Base-by-base conservation (phyloP, 2,797 vertebrate genomes). In the Rhinichthys osculus region DNA sequence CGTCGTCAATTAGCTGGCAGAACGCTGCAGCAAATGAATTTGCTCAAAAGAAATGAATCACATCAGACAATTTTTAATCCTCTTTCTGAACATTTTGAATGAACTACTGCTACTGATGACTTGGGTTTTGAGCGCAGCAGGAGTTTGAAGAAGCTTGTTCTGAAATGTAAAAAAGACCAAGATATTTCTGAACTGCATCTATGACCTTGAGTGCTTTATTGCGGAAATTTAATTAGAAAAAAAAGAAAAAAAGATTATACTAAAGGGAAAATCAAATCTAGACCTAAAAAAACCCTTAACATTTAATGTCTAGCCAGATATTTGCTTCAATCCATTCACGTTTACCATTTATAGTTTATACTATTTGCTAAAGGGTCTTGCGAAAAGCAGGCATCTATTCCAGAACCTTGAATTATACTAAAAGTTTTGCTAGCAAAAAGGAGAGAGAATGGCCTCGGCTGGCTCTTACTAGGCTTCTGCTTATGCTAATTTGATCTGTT, bases 21-120 rank as follows among this genome's bases (percentile, higher is more conserved):
- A 21, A 44, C 33, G 67, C 78, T 19, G 80, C 72, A 57, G 86
- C 38, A 86, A 87, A 90, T 86, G 67, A 82, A 90, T 86, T 80
- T 72, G 72, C 82, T 88, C 42, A 30, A 77, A 89, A 90, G 79
- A 80, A 33, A 74, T 23, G 13, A 67, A 83, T 85, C 81, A 64
- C 3, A 66, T 71, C 42, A 23, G 83, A 81, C 87, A 19, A 66
- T 81, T 76, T 80, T n/a, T 35, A 47, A 86, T 83, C 59, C 62
- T 23, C 67, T 82, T 67, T 83, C 67, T 62, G 33, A 74, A 44
- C 47, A 52, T 38, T 71, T 13, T 35, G 78, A 35, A 54, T 73
- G 66, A 74, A 81, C 73, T 87, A 13, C 19, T 16, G 35, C 66
- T 59, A 54, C 47, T 52, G 27, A 78, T 81, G 54, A 85, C 69